A percentile compares a stretch with the other conserved stretches of the same genome.
Evolutionary conservation across 2,797 vertebrate species (phyloP).

Genomic region (Coluber constrictor): DNA sequence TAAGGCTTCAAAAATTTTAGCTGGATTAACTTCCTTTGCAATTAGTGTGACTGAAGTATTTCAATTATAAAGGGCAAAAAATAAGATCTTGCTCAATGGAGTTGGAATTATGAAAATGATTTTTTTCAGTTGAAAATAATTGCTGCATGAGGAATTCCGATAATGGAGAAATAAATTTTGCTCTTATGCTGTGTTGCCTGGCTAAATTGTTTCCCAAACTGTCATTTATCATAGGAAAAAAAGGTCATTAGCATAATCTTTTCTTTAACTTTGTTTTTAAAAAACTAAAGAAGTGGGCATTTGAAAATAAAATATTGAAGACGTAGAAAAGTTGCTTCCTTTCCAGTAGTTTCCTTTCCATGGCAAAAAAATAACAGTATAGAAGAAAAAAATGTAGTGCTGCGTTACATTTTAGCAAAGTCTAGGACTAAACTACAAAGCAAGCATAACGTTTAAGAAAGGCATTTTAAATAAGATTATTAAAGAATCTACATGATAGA

Average conservation of each 20-base stretch:
- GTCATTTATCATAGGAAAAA: background rate
- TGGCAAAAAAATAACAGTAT: background rate
- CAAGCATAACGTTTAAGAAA: background rate
- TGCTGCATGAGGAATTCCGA: background rate
- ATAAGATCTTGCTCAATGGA: background rate
- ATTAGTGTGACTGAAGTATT: background rate
- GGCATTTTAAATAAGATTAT: background rate
- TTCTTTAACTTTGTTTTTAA: background rate
- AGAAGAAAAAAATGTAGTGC: background rate
- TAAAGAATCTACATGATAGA: background rate
- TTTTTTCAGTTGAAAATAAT: constrained; percentile 2
- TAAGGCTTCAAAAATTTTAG: background rate
- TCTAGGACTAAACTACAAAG: background rate
- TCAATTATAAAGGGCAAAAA: background rate
- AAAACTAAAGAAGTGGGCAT: background rate
- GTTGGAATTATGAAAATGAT: background rate
- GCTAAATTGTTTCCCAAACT: background rate
- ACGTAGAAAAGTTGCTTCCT: background rate
- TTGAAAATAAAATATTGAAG: constrained; percentile 3
- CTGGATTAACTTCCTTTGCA: background rate
- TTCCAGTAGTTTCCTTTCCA: background rate
- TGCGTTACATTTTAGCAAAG: background rate
- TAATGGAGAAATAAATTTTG: background rate
- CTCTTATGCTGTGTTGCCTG: background rate
- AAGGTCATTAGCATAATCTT: background rate